Evolutionary conservation across 2,113 vertebrate species (phyloP).

Genomic region (Talpa occidentalis): DNA sequence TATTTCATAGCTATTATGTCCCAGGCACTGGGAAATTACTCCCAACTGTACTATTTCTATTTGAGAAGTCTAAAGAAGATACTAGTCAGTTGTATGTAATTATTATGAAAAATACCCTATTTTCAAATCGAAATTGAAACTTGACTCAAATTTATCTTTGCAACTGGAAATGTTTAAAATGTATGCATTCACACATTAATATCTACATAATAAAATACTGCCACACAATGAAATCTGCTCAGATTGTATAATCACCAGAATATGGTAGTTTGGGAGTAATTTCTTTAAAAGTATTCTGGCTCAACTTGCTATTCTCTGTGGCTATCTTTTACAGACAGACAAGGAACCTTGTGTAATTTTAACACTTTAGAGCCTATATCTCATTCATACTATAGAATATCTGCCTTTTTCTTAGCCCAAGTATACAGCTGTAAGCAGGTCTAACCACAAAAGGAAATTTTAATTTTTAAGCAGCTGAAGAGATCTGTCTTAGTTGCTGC

Average conservation of each 20-base stretch:
- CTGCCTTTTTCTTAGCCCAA: not conserved
- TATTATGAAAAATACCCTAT: constrained; percentile 33
- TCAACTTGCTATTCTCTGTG: constrained; percentile 53
- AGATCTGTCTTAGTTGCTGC: constrained; percentile 70
- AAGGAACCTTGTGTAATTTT: constrained; percentile 59
- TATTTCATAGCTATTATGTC: constrained; percentile 57
- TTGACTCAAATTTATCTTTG: constrained; percentile 57
- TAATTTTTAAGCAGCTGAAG: constrained; percentile 76
- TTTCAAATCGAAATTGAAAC: constrained; percentile 51
- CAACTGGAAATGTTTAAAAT: constrained; percentile 51
- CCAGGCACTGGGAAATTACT: constrained; percentile 67
- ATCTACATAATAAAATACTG: not conserved
- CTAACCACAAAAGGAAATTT: constrained; percentile 71
- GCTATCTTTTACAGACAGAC: constrained; percentile 45
- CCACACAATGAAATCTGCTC: constrained; percentile 41
- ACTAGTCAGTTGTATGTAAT: constrained; percentile 9
- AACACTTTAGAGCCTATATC: not conserved
- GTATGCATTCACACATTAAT: not conserved
- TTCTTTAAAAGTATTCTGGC: constrained; percentile 29
- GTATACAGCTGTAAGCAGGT: constrained; percentile 58
- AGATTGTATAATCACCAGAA: not conserved
- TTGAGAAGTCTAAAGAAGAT: constrained; percentile 8
- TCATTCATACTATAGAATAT: constrained; percentile 12
- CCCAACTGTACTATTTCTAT: constrained; percentile 40
- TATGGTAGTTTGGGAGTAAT: not conserved